Base-by-base conservation (phyloP, 2,113 vertebrate species). In the Thalassarche chlororhynchos region DNA sequence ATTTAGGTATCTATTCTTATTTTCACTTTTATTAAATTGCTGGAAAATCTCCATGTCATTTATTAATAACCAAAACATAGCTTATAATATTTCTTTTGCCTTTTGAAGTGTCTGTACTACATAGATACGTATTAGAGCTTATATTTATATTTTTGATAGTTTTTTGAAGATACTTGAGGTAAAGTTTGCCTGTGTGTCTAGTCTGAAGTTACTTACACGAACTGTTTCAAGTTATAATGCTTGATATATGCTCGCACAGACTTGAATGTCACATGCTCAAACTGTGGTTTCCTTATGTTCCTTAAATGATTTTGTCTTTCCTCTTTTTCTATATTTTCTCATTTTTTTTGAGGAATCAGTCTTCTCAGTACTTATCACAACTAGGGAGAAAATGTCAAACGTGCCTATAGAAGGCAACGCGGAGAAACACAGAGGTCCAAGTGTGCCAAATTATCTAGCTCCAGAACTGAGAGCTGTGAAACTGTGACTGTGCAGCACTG, bases 221-320 rank as follows among this genome's bases (percentile, higher is more conserved):
- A 55, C n/a, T 46, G n/a, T 68, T 87, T 87, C n/a, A 93, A 9
- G 57, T 65, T 71, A 23, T 17, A 91, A 62, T 58, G 49, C 44
- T 92, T 81, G 10, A 51, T 51, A 46, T 10, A 52, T 14, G 11
- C 74, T 79, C 40, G 34, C 58, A 91, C 25, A 51, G 87, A 77
- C 52, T 81, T 72, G 40, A 58, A 94, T 55, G n/a, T 93, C 92
- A 97, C 77, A 95, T 84, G 91, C 54, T 89, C 3, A 8, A n/a
- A 66, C 32, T 77, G 91, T 3, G 84, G 81, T 85, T 97, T 96
- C 70, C 58, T 36, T 40, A 15, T 58, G 89, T 95, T 96, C 90
- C 94, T 71, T 75, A 96, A 89, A 93, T 79, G 17, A 72, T 38
- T 72, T 47, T 49, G 9, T 51, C 70, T 84, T 96, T 85, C 81